Conservation (phyloP, 1,140 invertebrate species). For the Nymphalis io region DNA sequence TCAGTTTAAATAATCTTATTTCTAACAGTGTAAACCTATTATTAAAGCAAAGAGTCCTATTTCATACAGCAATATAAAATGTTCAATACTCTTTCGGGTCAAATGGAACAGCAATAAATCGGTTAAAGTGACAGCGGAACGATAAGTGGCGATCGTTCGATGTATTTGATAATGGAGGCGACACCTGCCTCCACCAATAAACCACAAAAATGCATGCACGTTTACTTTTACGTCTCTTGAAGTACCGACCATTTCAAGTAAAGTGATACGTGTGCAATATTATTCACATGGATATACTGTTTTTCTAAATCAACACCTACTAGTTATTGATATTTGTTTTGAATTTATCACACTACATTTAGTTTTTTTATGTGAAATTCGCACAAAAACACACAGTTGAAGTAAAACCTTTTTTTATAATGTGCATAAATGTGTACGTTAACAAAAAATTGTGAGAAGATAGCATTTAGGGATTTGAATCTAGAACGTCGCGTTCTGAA, state of each 20-base stretch:
- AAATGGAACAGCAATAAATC: conserved; percentile 60
- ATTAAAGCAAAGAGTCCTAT: not conserved
- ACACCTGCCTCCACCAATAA: conserved; percentile 45
- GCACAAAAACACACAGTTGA: too few relatives aligned
- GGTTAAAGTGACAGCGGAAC: conserved; percentile 49
- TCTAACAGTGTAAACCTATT: too few relatives aligned
- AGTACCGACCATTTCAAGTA: conserved; percentile 1
- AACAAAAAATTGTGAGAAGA: too few relatives aligned
- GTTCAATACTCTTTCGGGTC: conserved; percentile 45
- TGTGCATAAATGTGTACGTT: too few relatives aligned
- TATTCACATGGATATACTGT: not conserved
- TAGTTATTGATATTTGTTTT: too few relatives aligned
- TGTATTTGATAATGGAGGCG: conserved; percentile 33
- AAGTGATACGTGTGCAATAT: not conserved
- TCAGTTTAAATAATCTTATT: too few relatives aligned
- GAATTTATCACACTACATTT: too few relatives aligned
- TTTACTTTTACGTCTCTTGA: conserved; percentile 1
- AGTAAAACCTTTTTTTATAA: too few relatives aligned
- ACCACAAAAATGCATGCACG: conserved; percentile 36
- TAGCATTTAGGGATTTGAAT: too few relatives aligned
- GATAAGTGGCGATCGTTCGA: conserved; percentile 54
- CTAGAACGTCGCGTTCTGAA: too few relatives aligned
- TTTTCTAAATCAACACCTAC: too few relatives aligned
- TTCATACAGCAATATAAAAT: conserved; percentile 27
- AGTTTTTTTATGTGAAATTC: too few relatives aligned